Evolutionary conservation across 2,113 vertebrate genomes (phyloP).

Genomic region (Cercopithecus mona): DNA sequence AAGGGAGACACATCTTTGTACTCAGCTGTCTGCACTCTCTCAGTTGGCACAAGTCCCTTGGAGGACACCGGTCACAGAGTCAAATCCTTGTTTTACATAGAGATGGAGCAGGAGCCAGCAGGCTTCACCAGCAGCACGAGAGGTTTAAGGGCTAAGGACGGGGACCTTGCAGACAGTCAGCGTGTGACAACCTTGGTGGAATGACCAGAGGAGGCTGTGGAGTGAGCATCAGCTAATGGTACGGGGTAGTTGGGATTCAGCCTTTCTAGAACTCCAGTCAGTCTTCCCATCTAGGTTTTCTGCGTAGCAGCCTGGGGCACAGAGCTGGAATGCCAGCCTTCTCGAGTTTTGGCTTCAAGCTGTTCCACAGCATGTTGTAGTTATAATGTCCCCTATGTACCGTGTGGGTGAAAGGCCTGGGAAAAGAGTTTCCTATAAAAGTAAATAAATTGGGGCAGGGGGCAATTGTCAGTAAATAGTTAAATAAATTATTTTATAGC

Average conservation of each 20-base stretch:
- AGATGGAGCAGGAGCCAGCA: not conserved
- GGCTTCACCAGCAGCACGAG: not conserved
- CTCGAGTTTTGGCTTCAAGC: not conserved
- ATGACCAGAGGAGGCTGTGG: not conserved
- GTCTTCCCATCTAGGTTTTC: not conserved
- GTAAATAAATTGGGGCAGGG: not conserved
- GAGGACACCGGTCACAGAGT: not conserved
- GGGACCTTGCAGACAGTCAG: not conserved
- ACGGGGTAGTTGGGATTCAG: too few relatives aligned
- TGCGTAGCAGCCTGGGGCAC: not conserved
- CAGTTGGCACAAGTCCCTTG: not conserved
- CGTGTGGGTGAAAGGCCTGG: not conserved
- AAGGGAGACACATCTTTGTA: not conserved
- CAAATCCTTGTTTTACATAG: not conserved
- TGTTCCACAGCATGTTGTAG: rapidly evolving
- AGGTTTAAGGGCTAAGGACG: not conserved
- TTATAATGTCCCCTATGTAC: not conserved
- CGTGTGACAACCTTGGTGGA: not conserved
- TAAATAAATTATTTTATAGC: not conserved
- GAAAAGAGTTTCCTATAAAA: not conserved
- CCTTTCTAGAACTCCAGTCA: not conserved
- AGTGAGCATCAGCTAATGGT: not conserved
- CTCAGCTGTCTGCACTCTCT: not conserved
- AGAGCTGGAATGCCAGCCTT: not conserved
- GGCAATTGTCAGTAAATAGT: not conserved